Percentiles rank a stretch among this genome's conserved stretches.
Conservation (phyloP, 2,888 invertebrate genomes). For the Dicranocentrus wangi region DNA sequence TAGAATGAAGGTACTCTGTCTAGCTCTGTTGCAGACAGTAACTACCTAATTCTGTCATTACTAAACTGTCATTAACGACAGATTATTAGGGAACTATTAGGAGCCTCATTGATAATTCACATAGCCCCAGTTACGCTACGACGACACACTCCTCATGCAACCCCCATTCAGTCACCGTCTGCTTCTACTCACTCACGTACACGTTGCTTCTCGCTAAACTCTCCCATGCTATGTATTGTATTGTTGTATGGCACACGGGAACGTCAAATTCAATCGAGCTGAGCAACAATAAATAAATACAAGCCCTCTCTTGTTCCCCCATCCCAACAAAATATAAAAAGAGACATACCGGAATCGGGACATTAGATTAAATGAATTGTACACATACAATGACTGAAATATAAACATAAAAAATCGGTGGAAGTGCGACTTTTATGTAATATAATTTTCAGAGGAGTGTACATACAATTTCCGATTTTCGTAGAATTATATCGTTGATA, state of each 20-base stretch:
- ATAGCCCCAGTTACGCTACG: constrained; percentile 3
- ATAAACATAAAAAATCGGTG: constrained; percentile 9
- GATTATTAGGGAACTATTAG: constrained; percentile 7
- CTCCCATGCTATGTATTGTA: constrained; percentile 4
- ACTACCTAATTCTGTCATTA: constrained; percentile 27
- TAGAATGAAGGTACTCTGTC: no score
- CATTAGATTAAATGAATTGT: constrained; percentile 18
- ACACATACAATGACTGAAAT: constrained; percentile 1
- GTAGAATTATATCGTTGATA: constrained; percentile 41
- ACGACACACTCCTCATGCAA: background rate
- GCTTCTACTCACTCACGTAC: no score
- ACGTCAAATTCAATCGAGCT: constrained; percentile 40
- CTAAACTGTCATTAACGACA: constrained; percentile 33
- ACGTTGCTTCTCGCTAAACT: constrained; percentile 1
- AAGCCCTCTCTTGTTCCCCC: constrained; percentile 31
- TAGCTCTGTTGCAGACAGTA: background rate
- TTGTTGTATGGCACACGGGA: constrained; percentile 12
- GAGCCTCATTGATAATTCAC: constrained; percentile 36
- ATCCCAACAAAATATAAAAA: constrained; percentile 17
- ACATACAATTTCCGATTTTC: constrained; percentile 44
- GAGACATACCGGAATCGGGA: constrained; percentile 28
- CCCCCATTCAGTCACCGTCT: background rate
- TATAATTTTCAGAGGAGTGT: background rate
- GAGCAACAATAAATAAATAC: constrained; percentile 34
- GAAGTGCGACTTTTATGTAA: constrained; percentile 32